Conservation (phyloP, 2,888 invertebrate species). For the Synanthedon tipuliformis region DNA sequence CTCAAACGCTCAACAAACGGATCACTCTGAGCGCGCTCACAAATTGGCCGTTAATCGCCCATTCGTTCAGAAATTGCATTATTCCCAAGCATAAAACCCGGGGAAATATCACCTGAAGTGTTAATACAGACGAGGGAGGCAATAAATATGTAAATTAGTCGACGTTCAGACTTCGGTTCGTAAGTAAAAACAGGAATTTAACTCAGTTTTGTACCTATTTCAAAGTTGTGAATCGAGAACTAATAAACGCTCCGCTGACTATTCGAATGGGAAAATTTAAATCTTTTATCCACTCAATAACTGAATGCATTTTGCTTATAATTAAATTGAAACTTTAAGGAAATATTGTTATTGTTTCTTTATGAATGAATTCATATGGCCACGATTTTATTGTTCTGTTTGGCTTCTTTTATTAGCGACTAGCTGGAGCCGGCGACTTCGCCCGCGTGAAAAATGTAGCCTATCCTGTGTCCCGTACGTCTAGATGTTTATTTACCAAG, state of each 20-base stretch:
- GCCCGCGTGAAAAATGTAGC: too few relatives aligned
- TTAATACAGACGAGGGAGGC: slow-evolving; percentile 9
- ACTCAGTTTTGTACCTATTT: not conserved
- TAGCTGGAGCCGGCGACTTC: too few relatives aligned
- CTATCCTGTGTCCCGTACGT: too few relatives aligned
- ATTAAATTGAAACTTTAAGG: too few relatives aligned
- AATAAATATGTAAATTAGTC: slow-evolving; percentile 7
- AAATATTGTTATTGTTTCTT: too few relatives aligned
- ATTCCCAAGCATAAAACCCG: slow-evolving; percentile 7
- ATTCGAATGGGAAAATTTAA: not conserved
- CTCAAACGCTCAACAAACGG: not conserved
- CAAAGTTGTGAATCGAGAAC: not conserved
- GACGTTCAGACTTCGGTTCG: slow-evolving; percentile 1
- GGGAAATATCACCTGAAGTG: slow-evolving; percentile 5
- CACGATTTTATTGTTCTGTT: too few relatives aligned
- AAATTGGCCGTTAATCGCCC: slow-evolving; percentile 13
- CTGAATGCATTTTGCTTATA: not conserved
- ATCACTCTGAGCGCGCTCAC: slow-evolving; percentile 5
- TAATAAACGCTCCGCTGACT: not conserved
- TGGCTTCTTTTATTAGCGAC: too few relatives aligned
- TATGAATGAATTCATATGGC: too few relatives aligned
- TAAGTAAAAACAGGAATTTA: slow-evolving; percentile 3
- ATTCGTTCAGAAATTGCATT: slow-evolving; percentile 13
- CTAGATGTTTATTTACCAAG: too few relatives aligned
- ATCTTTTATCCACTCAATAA: not conserved